Percentiles rank a stretch among this genome's conserved stretches.
phyloP scores from a whole-genome alignment of 2,113 vertebrate genomes.

The Hippocampus zosterae region DNA sequence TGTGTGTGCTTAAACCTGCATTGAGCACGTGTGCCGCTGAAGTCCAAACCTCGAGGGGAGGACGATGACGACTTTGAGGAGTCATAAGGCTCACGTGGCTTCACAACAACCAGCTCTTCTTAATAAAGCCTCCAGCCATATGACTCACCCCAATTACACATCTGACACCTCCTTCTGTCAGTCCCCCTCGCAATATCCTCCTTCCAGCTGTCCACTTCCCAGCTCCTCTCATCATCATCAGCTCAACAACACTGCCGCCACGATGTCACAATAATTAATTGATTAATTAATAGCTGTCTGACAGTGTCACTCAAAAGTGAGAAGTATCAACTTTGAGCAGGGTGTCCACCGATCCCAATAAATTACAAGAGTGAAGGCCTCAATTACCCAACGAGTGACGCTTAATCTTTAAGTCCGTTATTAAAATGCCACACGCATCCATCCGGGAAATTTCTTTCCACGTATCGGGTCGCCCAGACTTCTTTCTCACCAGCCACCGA shows the following conservation, averaged over 20 bases:
- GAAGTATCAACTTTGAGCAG: background rate
- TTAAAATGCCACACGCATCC: too few species aligned
- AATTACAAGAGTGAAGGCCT: background rate
- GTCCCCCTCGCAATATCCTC: background rate
- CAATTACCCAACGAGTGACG: background rate
- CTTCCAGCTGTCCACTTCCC: constrained; percentile 1
- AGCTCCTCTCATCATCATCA: background rate
- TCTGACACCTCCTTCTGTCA: constrained; percentile 56
- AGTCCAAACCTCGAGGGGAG: background rate
- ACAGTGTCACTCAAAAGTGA: background rate
- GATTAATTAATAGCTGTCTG: background rate
- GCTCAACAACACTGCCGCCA: background rate
- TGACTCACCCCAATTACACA: constrained; percentile 72
- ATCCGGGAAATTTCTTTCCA: too few species aligned
- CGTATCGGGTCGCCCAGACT: too few species aligned
- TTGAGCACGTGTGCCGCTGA: background rate
- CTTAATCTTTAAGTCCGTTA: background rate
- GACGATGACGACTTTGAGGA: background rate
- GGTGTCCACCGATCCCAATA: background rate
- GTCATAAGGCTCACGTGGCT: background rate
- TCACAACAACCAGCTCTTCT: background rate
- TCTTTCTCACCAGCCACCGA: too few species aligned
- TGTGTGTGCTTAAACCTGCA: background rate
- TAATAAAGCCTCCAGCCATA: background rate
- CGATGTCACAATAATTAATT: background rate